Conservation (phyloP, 1,140 invertebrate species). For the Scaptodrosophila lebanonensis region DNA sequence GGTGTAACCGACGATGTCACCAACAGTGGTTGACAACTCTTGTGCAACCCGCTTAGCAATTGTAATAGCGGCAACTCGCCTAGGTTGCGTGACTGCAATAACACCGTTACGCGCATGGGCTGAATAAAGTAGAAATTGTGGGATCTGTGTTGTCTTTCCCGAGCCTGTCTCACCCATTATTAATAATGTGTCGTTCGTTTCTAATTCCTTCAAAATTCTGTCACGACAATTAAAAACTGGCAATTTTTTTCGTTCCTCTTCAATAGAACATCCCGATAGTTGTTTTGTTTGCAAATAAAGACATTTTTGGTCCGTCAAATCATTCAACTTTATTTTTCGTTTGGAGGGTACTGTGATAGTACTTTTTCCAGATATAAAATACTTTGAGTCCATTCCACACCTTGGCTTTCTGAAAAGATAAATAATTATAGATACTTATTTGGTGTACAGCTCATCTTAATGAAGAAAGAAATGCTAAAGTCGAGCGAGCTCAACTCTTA, state of each 20-base stretch:
- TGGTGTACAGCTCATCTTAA: too few relatives aligned
- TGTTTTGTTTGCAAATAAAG: conserved; percentile 19
- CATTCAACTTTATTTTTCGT: too few relatives aligned
- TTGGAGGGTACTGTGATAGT: too few relatives aligned
- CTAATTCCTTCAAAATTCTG: conserved; percentile 53
- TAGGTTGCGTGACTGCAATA: conserved; percentile 91
- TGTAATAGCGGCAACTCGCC: conserved; percentile 94
- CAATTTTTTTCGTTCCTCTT: conserved; percentile 49
- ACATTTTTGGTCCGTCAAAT: too few relatives aligned
- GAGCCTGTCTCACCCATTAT: conserved; percentile 93
- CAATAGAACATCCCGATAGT: too few relatives aligned
- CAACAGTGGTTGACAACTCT: conserved; percentile 85
- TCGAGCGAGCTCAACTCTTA: too few relatives aligned
- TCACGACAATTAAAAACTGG: conserved; percentile 58
- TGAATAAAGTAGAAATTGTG: conserved; percentile 84
- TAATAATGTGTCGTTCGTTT: conserved; percentile 80
- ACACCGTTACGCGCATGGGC: conserved; percentile 79
- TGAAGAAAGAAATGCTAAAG: too few relatives aligned
- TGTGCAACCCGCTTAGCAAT: conserved; percentile 91
- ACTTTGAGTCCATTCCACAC: too few relatives aligned
- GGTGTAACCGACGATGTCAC: conserved; percentile 82
- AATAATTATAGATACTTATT: too few relatives aligned
- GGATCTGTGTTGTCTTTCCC: conserved; percentile 95
- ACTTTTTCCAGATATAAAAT: too few relatives aligned
- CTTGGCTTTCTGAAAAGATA: too few relatives aligned